Percentiles rank a stretch among this genome's conserved stretches.
Conservation (phyloP, 2,113 vertebrate genomes). For the Myrmophylax atrothorax region DNA sequence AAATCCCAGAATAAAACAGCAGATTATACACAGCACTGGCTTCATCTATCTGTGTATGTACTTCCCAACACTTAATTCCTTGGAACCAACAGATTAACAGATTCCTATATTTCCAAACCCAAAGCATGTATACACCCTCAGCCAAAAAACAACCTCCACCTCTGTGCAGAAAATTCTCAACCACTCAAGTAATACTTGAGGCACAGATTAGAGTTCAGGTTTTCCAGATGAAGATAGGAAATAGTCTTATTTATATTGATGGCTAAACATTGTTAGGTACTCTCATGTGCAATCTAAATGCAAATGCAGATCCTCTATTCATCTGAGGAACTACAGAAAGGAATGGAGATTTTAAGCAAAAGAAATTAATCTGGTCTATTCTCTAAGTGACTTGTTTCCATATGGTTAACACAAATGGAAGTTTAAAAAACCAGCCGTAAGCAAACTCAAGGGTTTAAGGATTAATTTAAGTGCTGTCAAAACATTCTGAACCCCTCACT, state of each 20-base stretch:
- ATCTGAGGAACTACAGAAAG: not conserved
- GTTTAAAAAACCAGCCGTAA: not conserved
- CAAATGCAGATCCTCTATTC: not conserved
- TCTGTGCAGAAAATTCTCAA: not conserved
- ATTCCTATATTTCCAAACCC: not conserved
- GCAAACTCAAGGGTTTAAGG: not conserved
- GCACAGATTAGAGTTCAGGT: not conserved
- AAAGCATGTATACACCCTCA: fast-evolving
- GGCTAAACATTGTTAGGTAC: not conserved
- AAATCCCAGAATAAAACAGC: not conserved
- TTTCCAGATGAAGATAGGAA: not conserved
- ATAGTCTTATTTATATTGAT: not conserved
- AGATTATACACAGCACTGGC: not conserved
- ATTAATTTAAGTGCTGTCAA: not conserved
- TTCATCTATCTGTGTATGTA: not conserved
- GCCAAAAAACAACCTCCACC: not conserved
- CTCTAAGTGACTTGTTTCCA: not conserved
- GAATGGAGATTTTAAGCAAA: not conserved
- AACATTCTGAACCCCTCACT: not conserved
- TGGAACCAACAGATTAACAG: not conserved
- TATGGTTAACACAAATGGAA: not conserved
- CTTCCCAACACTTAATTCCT: not conserved
- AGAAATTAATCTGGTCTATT: not conserved
- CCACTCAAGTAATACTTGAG: not conserved
- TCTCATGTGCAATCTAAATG: not conserved